These are phyloP conservation scores for Mesoclemmys tuberculata DNA, from an alignment of 2,113 vertebrate species.

Conservation along the genomic window DNA sequence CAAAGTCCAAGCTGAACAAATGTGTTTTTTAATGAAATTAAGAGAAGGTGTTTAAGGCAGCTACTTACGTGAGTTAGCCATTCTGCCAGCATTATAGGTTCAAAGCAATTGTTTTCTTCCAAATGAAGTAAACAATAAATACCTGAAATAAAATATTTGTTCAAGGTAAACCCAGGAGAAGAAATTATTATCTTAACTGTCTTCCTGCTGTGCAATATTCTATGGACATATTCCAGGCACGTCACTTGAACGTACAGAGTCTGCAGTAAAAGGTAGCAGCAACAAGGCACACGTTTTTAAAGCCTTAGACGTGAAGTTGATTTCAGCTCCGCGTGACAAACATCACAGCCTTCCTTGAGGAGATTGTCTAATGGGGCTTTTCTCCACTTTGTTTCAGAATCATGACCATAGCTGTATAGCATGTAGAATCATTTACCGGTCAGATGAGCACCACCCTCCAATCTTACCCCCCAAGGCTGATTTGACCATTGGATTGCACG, in stretches of 20 bases:
- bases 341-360: neutral
- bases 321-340: neutral
- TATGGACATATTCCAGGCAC: neutral
- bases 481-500: slow-evolving; percentile 88
- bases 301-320: neutral
- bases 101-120: neutral
- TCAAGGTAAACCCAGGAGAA: neutral
- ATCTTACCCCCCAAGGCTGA: slow-evolving; percentile 89
- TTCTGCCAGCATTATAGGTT: neutral
- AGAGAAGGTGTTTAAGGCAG: neutral
- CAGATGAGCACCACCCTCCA: slow-evolving; percentile 90
- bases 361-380: neutral
- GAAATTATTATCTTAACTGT: neutral
- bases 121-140: neutral
- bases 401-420: slow-evolving; percentile 87
- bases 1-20: slow-evolving; percentile 4
- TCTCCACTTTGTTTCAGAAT: slow-evolving; percentile 79
- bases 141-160: neutral
- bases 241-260: neutral
- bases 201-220: neutral
- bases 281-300: neutral
- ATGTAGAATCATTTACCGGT: slow-evolving; percentile 91
- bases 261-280: neutral
- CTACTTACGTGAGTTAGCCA: neutral
- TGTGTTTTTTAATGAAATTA: neutral